Percentiles rank a stretch among this genome's conserved stretches.
Evolutionary conservation across 2,113 vertebrate genomes (phyloP).

Genomic region (Pao palembangensis): DNA sequence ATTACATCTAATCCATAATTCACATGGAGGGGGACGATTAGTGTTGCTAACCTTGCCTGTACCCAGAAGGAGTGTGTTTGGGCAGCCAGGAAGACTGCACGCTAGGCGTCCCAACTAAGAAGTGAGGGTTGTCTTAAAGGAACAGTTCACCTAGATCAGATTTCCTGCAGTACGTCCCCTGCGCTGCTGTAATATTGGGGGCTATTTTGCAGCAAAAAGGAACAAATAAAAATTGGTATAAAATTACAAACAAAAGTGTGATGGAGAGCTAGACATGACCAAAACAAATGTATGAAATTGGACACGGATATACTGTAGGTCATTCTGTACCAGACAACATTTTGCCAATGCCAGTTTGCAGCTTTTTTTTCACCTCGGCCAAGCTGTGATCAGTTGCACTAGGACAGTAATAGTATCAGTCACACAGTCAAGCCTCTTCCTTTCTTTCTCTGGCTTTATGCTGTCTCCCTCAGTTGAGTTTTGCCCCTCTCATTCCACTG

Average conservation of each 20-base stretch:
- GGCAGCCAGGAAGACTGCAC: slow-evolving; percentile 45
- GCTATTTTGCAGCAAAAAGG: not conserved
- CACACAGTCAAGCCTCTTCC: slow-evolving; percentile 20
- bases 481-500: slow-evolving; percentile 5
- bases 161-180: no score
- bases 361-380: slow-evolving; percentile 50
- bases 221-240: slow-evolving; percentile 6
- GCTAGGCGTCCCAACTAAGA: slow-evolving; percentile 19
- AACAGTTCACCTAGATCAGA: not conserved
- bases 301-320: slow-evolving; percentile 65
- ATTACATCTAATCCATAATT: slow-evolving; percentile 59
- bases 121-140: not conserved
- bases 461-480: slow-evolving; percentile 29
- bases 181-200: no score
- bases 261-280: slow-evolving; percentile 1
- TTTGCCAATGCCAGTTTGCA: slow-evolving; percentile 53
- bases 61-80: slow-evolving; percentile 33
- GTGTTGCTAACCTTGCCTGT: slow-evolving; percentile 13
- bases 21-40: slow-evolving; percentile 38
- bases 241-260: not conserved
- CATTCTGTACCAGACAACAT: slow-evolving; percentile 51
- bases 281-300: slow-evolving; percentile 40
- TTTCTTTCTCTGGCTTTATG: slow-evolving; percentile 8
- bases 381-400: slow-evolving; percentile 51
- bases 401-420: slow-evolving; percentile 54